Evolutionary conservation across 2,888 invertebrate genomes (phyloP).

Genomic region (Phasia obesa): DNA sequence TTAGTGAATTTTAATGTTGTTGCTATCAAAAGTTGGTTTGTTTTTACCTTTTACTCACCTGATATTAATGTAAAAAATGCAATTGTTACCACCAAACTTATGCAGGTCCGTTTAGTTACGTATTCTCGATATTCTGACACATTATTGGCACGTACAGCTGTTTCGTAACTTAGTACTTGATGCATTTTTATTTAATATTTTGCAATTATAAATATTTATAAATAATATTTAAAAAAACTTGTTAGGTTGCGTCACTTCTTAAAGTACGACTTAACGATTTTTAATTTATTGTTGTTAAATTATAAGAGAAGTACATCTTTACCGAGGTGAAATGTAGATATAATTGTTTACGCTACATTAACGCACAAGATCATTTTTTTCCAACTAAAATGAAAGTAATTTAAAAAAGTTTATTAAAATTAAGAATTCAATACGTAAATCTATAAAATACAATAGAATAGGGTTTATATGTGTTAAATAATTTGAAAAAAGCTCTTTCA

Average conservation of each 20-base stretch:
- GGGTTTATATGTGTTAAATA: too few species aligned
- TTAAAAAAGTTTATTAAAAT: slow-evolving; percentile 26
- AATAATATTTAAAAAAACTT: neutral
- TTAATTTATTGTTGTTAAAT: slow-evolving; percentile 22
- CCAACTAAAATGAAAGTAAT: slow-evolving; percentile 43
- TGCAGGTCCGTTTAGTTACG: slow-evolving; percentile 81
- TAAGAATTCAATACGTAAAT: neutral
- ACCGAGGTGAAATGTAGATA: slow-evolving; percentile 12
- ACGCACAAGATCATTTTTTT: slow-evolving; percentile 21
- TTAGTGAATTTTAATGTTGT: too few species aligned
- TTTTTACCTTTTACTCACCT: slow-evolving; percentile 75
- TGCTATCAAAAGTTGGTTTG: neutral
- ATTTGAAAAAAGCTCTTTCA: too few species aligned
- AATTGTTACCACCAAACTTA: slow-evolving; percentile 80
- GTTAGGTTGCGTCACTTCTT: slow-evolving; percentile 31
- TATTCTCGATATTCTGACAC: slow-evolving; percentile 81
- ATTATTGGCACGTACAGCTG: slow-evolving; percentile 81
- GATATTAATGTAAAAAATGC: slow-evolving; percentile 82
- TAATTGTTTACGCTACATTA: slow-evolving; percentile 46
- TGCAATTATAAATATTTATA: slow-evolving; percentile 5
- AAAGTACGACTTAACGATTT: slow-evolving; percentile 15
- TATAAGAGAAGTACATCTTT: slow-evolving; percentile 14
- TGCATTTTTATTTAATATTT: slow-evolving; percentile 76
- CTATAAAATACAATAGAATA: neutral
- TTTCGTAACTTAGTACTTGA: slow-evolving; percentile 82